Evolutionary conservation across 2,888 invertebrate genomes (phyloP), one percentile per base, ranked within the genome.

Genomic region (Aricia artaxerxes): DNA sequence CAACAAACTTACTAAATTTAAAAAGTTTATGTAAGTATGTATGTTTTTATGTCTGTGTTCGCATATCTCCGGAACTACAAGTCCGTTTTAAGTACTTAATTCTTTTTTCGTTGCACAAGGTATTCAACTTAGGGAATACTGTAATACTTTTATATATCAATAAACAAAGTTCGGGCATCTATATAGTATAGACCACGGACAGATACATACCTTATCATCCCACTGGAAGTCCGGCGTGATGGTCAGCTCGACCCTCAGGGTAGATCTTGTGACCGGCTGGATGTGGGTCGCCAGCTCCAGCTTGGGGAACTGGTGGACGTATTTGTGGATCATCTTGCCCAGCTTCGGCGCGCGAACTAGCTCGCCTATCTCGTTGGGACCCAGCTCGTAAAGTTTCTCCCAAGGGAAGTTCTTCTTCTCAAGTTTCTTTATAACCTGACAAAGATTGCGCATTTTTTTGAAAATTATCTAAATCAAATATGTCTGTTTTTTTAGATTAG

Each of bases 181-280:
- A 24, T 24, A 24, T 24, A 24, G 24, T 24, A 24, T 24, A 24
- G 24, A 24, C 24, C 24, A 24, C 24, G 24, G 24, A 24, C 0
- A 35, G 35, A 35, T 2, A 35, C 35, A 2, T 35, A 97, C 95
- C 93, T 99, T 99, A 82, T 99, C 99, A 85, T 99, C 99, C 99
- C 99, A 99, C 87, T 99, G 98, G 91, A 99, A 99, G 92, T 99
- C 99, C 0, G 99, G 99, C 0, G 99, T 99, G 81, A 99, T 98
- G 0, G 99, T 99, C 24, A 99, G 93, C 91, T 99, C 99, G 0
- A 99, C 99, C 79, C 98, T 95, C 35, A 99, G 93, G 0, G 99
- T 99, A 1, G 98, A 97, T 79, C 98, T 91, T 0, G 99, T 99
- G 82, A 99, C 98, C 0, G 99, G 99, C 89, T 99, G 99, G 84